A percentile compares a stretch with the other conserved stretches of the same genome.
phyloP scores from a whole-genome alignment of 2,888 invertebrate species.

The Ornithoptera alexandrae region DNA sequence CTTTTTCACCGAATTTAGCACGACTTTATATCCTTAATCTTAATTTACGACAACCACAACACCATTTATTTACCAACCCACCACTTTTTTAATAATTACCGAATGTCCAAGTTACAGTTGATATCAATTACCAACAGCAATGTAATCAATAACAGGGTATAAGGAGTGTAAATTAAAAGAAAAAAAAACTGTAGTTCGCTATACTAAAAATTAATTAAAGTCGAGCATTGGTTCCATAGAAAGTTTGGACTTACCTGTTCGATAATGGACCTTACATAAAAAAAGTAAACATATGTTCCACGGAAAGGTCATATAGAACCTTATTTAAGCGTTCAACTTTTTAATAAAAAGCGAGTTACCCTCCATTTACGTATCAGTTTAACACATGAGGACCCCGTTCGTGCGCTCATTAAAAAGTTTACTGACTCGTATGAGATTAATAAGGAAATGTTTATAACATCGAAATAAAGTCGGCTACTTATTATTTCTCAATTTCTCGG shows the following conservation, averaged over 20 bases:
- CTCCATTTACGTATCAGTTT: slow-evolving; percentile 20
- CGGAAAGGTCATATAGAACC: slow-evolving; percentile 18
- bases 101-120: slow-evolving; percentile 2
- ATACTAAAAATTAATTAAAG: slow-evolving; percentile 15
- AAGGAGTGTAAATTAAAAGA: neutral
- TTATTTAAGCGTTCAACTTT: slow-evolving; percentile 23
- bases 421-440: slow-evolving; percentile 29
- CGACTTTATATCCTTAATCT: neutral
- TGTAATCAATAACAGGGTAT: slow-evolving; percentile 3
- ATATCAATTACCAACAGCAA: slow-evolving; percentile 2
- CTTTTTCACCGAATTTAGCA: neutral
- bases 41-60: neutral
- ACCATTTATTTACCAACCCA: neutral
- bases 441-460: slow-evolving; percentile 34
- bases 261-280: slow-evolving; percentile 12
- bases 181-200: neutral
- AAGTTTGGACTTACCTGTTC: slow-evolving; percentile 5
- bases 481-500: slow-evolving; percentile 39
- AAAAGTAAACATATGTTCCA: slow-evolving; percentile 17
- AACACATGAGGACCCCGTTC: slow-evolving; percentile 5
- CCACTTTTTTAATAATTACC: slow-evolving; percentile 2
- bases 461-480: slow-evolving; percentile 34
- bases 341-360: slow-evolving; percentile 17
- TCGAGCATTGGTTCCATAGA: slow-evolving; percentile 8
- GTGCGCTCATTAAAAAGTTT: slow-evolving; percentile 25